phyloP scores from a whole-genome alignment of 2,797 vertebrate genomes.

The Adelosebastes latens region DNA sequence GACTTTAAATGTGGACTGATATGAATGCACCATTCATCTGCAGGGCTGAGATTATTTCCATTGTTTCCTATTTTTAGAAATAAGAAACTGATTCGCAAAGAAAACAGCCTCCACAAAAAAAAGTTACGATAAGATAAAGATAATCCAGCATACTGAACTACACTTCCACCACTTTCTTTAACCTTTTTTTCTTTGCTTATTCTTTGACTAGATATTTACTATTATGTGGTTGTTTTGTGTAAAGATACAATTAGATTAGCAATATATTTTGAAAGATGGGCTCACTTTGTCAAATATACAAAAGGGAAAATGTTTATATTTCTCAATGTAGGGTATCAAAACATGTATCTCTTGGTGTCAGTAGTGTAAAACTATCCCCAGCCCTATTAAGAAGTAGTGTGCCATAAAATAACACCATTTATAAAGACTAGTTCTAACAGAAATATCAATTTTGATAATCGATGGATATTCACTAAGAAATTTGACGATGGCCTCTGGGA shows the following conservation, averaged over 20 bases:
- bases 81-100: neutral
- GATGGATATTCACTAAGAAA: neutral
- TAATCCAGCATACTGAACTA: neutral
- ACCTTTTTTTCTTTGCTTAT: neutral
- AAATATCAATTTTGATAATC: too few relatives aligned
- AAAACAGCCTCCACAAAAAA: neutral
- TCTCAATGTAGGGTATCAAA: neutral
- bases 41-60: neutral
- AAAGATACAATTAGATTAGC: neutral
- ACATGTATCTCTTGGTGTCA: neutral
- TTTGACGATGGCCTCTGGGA: neutral
- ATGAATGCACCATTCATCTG: conserved; percentile 30
- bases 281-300: neutral
- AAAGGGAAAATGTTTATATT: neutral
- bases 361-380: neutral
- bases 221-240: neutral
- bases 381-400: too few relatives aligned
- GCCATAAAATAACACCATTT: neutral
- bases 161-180: neutral
- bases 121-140: neutral
- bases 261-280: neutral
- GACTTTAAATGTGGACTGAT: neutral
- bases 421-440: neutral
- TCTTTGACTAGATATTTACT: neutral
- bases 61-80: conserved; percentile 3